Conservation (phyloP, 2,113 vertebrate genomes). For the Heteronetta atricapilla region DNA sequence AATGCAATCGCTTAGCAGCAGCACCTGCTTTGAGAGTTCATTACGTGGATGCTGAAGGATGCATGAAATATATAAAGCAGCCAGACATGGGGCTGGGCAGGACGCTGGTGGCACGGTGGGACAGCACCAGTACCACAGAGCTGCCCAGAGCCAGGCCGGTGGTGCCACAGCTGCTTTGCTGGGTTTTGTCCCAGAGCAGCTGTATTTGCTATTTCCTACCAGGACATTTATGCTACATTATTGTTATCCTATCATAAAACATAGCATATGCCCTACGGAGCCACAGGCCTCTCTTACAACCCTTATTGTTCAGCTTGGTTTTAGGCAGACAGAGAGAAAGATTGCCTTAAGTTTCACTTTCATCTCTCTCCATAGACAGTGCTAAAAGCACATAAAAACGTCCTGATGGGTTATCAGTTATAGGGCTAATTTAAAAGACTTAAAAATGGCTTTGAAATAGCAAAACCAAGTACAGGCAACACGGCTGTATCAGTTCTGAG, state of each 20-base stretch:
- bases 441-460: background rate
- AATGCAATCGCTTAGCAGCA: background rate
- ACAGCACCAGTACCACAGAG: background rate
- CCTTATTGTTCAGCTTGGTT: background rate
- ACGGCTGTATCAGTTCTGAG: background rate
- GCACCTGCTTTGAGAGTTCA: background rate
- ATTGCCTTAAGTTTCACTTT: background rate
- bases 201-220: background rate
- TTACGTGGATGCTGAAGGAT: background rate
- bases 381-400: background rate
- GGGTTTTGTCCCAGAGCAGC: background rate
- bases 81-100: background rate
- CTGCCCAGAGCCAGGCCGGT: accelerated
- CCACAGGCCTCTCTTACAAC: background rate
- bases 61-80: background rate
- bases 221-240: background rate
- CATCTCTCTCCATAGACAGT: background rate
- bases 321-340: background rate
- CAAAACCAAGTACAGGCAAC: background rate
- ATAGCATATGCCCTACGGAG: background rate
- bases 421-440: background rate
- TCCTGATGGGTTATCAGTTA: background rate
- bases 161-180: background rate
- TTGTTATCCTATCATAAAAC: background rate
- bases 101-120: background rate